Conservation (phyloP, 2,888 invertebrate genomes). For the Cheilosia urbana region DNA sequence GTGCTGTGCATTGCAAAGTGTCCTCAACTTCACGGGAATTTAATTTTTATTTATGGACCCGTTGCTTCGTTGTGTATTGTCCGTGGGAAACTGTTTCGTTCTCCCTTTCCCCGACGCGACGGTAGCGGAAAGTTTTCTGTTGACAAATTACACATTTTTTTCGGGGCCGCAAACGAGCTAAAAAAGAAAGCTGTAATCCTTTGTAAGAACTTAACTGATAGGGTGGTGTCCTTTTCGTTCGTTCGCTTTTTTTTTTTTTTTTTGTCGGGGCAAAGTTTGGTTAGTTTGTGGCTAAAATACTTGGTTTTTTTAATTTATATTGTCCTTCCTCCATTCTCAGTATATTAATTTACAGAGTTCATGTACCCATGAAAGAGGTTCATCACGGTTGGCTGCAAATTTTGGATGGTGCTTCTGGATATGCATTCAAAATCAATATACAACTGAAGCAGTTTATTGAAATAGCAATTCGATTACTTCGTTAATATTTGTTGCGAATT, state of each 20-base stretch:
- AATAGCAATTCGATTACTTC: not conserved
- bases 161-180: not conserved
- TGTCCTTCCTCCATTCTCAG: not conserved
- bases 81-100: not conserved
- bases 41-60: conserved; percentile 69
- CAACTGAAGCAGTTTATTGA: too few species aligned
- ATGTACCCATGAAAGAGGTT: not conserved
- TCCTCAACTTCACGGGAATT: conserved; percentile 66
- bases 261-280: not conserved
- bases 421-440: not conserved
- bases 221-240: not conserved
- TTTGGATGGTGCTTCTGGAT: not conserved
- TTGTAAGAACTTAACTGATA: conserved; percentile 1
- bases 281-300: conserved; percentile 18
- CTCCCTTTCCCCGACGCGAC: conserved; percentile 25
- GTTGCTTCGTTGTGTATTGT: not conserved
- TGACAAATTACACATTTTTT: conserved; percentile 12
- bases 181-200: not conserved
- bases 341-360: not conserved
- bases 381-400: conserved; percentile 1
- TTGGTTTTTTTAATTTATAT: conserved; percentile 6
- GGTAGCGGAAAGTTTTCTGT: not conserved
- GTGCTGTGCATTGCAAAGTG: conserved; percentile 34
- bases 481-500: not conserved
- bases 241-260: not conserved